phyloP scores from a whole-genome alignment of 2,113 vertebrate species.

The Bufo bufo region DNA sequence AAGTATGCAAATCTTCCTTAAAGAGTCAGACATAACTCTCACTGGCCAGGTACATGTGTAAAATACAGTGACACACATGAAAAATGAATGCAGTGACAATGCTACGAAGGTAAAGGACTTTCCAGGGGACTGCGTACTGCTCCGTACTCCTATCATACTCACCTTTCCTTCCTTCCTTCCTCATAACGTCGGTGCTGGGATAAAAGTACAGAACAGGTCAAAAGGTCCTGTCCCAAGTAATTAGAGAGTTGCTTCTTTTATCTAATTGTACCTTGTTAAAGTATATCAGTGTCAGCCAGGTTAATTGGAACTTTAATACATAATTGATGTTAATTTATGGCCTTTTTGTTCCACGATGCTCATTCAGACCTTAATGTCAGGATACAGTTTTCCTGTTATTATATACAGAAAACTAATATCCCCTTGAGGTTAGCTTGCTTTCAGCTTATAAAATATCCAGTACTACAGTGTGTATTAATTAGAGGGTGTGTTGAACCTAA shows the following conservation, averaged over 20 bases:
- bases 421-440: constrained; percentile 66
- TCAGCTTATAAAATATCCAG: constrained; percentile 66
- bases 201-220: constrained; percentile 81
- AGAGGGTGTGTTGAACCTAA: constrained; percentile 58
- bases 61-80: constrained; percentile 56
- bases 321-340: constrained; percentile 88
- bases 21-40: background rate
- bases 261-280: constrained; percentile 82
- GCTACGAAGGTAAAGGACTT: constrained; percentile 64
- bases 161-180: constrained; percentile 70
- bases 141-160: constrained; percentile 62
- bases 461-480: constrained; percentile 62
- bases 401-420: constrained; percentile 80
- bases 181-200: constrained; percentile 75
- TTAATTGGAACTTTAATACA: constrained; percentile 87
- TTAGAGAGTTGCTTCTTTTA: constrained; percentile 84
- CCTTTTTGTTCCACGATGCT: constrained; percentile 79
- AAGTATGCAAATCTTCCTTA: background rate
- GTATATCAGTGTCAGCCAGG: constrained; percentile 84
- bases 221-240: constrained; percentile 81
- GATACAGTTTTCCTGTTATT: constrained; percentile 82
- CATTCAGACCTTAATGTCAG: constrained; percentile 75
- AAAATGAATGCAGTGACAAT: constrained; percentile 65
- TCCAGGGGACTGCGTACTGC: constrained; percentile 63
- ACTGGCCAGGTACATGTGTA: background rate